phyloP scores from a whole-genome alignment of 2,797 vertebrate species.

The Onychomys leucogaster region DNA sequence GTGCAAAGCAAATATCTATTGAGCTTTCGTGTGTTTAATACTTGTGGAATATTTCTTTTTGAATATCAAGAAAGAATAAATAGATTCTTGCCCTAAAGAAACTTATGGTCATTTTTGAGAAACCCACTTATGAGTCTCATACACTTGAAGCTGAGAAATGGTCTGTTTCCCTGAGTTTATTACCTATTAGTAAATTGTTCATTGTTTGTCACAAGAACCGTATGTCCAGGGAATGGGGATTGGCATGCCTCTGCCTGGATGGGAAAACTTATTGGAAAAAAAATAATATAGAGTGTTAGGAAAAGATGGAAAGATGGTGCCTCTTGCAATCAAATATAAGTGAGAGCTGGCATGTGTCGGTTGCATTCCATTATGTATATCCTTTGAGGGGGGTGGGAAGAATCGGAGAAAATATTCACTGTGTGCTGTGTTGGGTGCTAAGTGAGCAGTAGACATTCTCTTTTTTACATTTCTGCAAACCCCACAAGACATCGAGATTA shows the following conservation, averaged over 20 bases:
- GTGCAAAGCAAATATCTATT: constrained; percentile 11
- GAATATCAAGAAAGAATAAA: constrained; percentile 47
- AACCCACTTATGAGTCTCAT: not conserved
- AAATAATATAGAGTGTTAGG: not conserved
- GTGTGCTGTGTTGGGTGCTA: not conserved
- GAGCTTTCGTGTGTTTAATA: constrained; percentile 6
- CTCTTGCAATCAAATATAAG: constrained; percentile 22
- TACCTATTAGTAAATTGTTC: not conserved
- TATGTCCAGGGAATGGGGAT: not conserved
- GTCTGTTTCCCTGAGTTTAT: not conserved
- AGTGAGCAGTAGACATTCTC: not conserved
- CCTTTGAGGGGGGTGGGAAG: not conserved
- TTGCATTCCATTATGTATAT: not conserved
- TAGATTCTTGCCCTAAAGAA: not conserved
- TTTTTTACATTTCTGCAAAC: constrained; percentile 30
- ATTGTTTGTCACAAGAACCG: not conserved
- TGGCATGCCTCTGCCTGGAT: not conserved
- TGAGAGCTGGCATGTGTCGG: not conserved
- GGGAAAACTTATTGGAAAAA: not conserved
- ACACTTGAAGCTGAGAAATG: constrained; percentile 26
- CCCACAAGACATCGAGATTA: not conserved
- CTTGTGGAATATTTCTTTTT: not conserved
- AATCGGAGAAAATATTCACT: not conserved
- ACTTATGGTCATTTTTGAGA: not conserved
- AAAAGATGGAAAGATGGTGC: constrained; percentile 8